These are phyloP conservation scores for Pedetes capensis DNA, from an alignment of 2,113 vertebrate genomes.

Conservation along the genomic window DNA sequence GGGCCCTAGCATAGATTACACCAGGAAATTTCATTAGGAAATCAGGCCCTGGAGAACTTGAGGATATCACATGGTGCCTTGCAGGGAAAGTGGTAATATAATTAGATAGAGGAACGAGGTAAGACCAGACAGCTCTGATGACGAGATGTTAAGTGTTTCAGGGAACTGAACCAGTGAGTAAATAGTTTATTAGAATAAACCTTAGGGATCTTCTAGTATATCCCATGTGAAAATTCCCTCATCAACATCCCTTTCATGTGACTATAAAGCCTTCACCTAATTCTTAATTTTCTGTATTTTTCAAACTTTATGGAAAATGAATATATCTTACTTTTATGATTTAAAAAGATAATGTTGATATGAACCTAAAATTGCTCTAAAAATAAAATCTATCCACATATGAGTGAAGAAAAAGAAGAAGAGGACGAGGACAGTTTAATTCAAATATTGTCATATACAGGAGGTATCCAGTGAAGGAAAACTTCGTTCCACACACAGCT, in stretches of 20 bases:
- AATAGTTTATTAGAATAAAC: neutral
- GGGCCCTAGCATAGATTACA: conserved; percentile 21
- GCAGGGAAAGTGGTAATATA: conserved; percentile 7
- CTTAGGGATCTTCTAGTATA: neutral
- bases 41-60: neutral
- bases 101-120: neutral
- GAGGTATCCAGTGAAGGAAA: neutral
- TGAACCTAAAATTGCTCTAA: neutral
- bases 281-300: neutral
- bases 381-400: neutral
- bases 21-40: conserved; percentile 40
- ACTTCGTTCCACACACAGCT: neutral
- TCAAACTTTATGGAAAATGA: neutral
- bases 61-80: neutral
- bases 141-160: neutral
- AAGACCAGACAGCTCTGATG: neutral
- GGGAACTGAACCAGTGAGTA: neutral
- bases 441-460: neutral
- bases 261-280: neutral
- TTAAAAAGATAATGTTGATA: neutral
- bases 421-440: neutral
- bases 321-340: neutral
- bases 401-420: neutral
- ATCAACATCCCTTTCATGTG: neutral
- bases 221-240: neutral